A percentile compares a stretch with the other conserved stretches of the same genome.
Evolutionary conservation across 2,888 invertebrate genomes (phyloP).

Genomic region (Noctuana brunneofusca): DNA sequence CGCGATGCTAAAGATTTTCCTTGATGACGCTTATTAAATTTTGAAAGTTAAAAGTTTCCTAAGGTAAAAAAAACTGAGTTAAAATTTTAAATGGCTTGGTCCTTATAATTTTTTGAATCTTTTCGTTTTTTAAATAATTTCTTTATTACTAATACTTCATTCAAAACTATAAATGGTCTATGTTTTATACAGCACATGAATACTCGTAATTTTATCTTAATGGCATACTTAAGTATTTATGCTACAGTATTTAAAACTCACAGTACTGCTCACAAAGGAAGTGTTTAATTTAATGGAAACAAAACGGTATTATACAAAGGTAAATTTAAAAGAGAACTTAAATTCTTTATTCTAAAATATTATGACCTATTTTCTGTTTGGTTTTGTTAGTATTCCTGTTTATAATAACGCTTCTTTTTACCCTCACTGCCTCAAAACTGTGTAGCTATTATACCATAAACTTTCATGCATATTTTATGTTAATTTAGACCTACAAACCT

Average conservation of each 20-base stretch:
- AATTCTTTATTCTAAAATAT: not conserved
- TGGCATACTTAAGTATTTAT: not conserved
- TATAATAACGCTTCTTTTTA: slow-evolving; percentile 8
- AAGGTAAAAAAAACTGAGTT: too few species aligned
- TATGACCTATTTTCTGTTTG: not conserved
- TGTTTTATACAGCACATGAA: too few species aligned
- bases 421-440: not conserved
- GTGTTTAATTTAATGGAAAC: not conserved
- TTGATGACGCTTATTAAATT: not conserved
- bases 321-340: not conserved
- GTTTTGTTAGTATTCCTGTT: not conserved
- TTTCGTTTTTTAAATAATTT: not conserved
- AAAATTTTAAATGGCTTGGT: not conserved
- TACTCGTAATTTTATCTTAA: not conserved
- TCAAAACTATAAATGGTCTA: too few species aligned
- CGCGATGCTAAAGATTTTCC: too few species aligned
- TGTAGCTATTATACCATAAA: slow-evolving; percentile 6
- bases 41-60: too few species aligned
- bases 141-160: too few species aligned
- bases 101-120: not conserved
- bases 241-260: not conserved
- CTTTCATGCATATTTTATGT: slow-evolving; percentile 20
- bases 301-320: not conserved
- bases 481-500: slow-evolving; percentile 9
- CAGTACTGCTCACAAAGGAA: not conserved